Conservation (phyloP, 2,113 vertebrate genomes). For the Candoia aspera region DNA sequence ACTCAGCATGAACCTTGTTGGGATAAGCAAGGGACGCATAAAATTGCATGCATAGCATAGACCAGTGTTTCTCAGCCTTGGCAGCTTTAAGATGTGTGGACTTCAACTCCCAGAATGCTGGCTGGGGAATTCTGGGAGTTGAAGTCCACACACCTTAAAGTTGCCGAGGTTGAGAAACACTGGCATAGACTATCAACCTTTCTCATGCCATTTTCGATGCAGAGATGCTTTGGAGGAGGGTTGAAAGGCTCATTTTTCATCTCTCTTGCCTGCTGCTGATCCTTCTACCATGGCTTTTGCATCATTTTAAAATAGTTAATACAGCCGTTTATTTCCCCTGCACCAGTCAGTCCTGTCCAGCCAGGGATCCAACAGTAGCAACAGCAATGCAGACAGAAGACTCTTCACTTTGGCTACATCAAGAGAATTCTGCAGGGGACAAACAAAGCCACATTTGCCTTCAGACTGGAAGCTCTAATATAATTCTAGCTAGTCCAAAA, state of each 20-base stretch:
- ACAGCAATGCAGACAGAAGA: no score
- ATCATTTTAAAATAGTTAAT: not conserved
- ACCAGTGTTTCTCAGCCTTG: not conserved
- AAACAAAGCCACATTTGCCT: not conserved
- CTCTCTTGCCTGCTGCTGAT: not conserved
- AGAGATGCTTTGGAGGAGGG: not conserved
- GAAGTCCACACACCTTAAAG: not conserved
- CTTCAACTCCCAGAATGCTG: no score
- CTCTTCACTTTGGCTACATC: not conserved
- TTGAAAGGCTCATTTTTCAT: not conserved
- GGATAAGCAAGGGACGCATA: not conserved
- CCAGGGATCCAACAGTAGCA: not conserved
- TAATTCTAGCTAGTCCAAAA: not conserved
- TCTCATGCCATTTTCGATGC: not conserved
- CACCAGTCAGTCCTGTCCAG: not conserved
- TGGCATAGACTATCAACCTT: not conserved
- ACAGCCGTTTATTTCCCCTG: not conserved
- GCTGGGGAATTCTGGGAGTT: not conserved
- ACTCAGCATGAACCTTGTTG: not conserved
- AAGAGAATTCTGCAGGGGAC: not conserved
- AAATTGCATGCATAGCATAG: not conserved
- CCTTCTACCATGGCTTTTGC: no score
- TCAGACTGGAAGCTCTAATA: not conserved
- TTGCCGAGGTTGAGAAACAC: not conserved
- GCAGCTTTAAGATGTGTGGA: not conserved